phyloP scores from a whole-genome alignment of 2,797 vertebrate species.

The Lindbergichthys nudifrons region DNA sequence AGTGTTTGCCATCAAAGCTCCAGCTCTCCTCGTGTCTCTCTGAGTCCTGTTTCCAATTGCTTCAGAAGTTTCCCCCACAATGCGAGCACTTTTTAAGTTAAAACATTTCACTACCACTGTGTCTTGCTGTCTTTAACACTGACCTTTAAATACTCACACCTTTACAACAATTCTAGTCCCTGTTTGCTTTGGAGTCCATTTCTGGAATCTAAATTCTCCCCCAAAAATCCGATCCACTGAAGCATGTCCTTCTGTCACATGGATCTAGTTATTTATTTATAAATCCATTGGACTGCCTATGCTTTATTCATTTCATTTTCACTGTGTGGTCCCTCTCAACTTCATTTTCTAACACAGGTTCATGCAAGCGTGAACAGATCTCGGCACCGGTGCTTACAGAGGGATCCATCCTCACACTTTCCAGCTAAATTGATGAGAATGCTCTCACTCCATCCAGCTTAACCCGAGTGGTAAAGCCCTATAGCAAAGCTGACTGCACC shows the following conservation, averaged over 20 bases:
- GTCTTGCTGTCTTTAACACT: conserved; percentile 43
- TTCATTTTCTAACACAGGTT: conserved; percentile 69
- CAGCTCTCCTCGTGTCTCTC: no score
- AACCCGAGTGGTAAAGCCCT: conserved; percentile 53
- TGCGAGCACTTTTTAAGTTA: not conserved
- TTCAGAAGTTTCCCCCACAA: not conserved
- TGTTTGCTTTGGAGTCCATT: conserved; percentile 25
- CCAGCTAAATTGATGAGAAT: conserved; percentile 66
- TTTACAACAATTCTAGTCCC: conserved; percentile 44
- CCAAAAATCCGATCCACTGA: conserved; percentile 49
- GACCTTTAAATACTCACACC: conserved; percentile 63
- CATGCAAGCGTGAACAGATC: conserved; percentile 78
- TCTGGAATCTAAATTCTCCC: conserved; percentile 55
- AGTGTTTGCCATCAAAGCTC: no score
- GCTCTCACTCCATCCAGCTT: conserved; percentile 70
- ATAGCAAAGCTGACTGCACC: conserved; percentile 48
- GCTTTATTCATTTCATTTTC: conserved; percentile 67
- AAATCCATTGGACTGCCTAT: conserved; percentile 48
- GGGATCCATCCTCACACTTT: conserved; percentile 58
- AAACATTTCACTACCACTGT: not conserved
- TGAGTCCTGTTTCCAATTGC: no score
- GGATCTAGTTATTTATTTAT: conserved; percentile 71
- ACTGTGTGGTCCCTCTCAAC: conserved; percentile 54
- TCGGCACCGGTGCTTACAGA: conserved; percentile 60
- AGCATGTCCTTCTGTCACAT: conserved; percentile 58